Evolutionary conservation across 2,888 invertebrate genomes (phyloP).

Genomic region (Leucoma salicis): DNA sequence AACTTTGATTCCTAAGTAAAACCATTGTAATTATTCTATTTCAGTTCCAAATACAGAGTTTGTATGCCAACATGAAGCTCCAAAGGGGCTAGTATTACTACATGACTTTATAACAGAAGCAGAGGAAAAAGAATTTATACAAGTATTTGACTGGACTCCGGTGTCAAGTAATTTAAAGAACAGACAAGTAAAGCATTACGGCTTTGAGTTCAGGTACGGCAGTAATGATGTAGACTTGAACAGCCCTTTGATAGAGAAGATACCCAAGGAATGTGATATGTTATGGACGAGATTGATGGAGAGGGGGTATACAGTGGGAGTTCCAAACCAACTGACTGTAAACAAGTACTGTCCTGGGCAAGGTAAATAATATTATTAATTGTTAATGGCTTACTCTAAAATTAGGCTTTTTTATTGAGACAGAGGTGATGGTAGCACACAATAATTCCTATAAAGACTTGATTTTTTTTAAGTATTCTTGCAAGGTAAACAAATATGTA

Average conservation of each 20-base stretch:
- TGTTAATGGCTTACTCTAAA: no score
- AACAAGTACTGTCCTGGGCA: slow-evolving; percentile 93
- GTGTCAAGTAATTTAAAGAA: slow-evolving; percentile 84
- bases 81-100: slow-evolving; percentile 87
- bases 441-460: no score
- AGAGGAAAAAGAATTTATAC: slow-evolving; percentile 85
- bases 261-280: slow-evolving; percentile 87
- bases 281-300: slow-evolving; percentile 83
- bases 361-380: no score
- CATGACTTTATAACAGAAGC: slow-evolving; percentile 86
- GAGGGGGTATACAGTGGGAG: slow-evolving; percentile 52
- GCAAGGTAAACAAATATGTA: no score
- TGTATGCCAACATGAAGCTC: slow-evolving; percentile 63
- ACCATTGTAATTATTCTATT: slow-evolving; percentile 28
- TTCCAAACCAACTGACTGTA: slow-evolving; percentile 92
- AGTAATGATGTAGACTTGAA: slow-evolving; percentile 91
- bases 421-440: no score
- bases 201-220: slow-evolving; percentile 94
- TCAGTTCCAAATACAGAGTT: slow-evolving; percentile 63
- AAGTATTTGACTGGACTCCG: slow-evolving; percentile 79
- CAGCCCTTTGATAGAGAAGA: slow-evolving; percentile 83
- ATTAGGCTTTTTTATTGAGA: no score
- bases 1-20: no score
- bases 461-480: no score
- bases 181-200: slow-evolving; percentile 93